A percentile compares a stretch with the other conserved stretches of the same genome.
Evolutionary conservation across 37 sponge, comb jelly and placozoan genomes (phyloP).

Genomic region (Mnemiopsis leidyi): DNA sequence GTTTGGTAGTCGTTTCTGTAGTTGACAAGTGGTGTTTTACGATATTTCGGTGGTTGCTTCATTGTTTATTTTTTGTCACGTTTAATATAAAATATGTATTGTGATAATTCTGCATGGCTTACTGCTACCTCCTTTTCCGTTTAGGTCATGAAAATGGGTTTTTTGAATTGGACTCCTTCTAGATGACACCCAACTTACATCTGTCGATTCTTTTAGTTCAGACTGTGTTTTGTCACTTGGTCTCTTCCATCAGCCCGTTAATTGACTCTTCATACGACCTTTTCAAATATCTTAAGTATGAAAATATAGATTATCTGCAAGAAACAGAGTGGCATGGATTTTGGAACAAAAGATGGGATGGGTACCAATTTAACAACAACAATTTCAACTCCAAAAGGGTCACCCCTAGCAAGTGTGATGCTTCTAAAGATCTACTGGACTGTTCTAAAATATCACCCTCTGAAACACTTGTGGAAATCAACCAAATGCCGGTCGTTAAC

Average conservation of each 20-base stretch:
- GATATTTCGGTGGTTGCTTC: no score
- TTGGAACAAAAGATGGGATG: slow-evolving; percentile 14
- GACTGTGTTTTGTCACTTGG: neutral
- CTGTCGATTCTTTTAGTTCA: neutral
- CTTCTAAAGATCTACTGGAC: neutral
- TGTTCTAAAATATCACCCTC: neutral
- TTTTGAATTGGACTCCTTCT: neutral
- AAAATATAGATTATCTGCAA: slow-evolving; percentile 13
- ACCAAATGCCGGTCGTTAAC: neutral
- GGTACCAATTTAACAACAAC: neutral
- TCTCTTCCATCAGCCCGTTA: neutral
- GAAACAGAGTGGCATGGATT: slow-evolving; percentile 23
- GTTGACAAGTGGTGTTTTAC: no score
- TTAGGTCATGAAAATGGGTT: neutral
- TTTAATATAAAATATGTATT: no score
- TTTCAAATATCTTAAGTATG: slow-evolving; percentile 16
- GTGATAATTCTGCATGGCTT: no score
- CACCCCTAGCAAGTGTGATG: neutral
- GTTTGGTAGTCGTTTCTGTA: no score
- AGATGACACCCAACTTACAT: neutral
- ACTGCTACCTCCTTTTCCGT: neutral
- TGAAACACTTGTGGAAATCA: neutral
- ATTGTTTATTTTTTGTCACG: no score
- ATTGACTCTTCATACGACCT: neutral
- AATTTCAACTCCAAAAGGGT: neutral